Evolutionary conservation across 2,797 vertebrate genomes (phyloP).

Genomic region (Coregonus sp.): DNA sequence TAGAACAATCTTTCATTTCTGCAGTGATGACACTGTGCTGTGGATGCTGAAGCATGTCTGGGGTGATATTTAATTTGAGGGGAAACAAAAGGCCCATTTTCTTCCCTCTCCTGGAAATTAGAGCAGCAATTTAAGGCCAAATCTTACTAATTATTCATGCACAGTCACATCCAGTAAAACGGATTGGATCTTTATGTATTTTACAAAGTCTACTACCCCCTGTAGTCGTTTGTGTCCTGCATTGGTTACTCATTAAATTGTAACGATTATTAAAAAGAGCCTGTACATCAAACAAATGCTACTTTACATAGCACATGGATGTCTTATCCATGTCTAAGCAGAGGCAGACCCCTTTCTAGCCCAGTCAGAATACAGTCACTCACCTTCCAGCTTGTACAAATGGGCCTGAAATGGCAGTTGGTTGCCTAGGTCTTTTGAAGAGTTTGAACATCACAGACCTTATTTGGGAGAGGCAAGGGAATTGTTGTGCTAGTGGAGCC

Average conservation of each 20-base stretch:
- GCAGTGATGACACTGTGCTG: background rate
- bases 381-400: slow-evolving; percentile 26
- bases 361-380: background rate
- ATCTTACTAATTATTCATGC: background rate
- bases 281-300: slow-evolving; percentile 57
- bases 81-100: background rate
- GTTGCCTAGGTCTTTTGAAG: slow-evolving; percentile 15
- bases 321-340: slow-evolving; percentile 26
- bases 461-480: slow-evolving; percentile 7
- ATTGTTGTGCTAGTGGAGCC: background rate
- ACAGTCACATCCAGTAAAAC: background rate
- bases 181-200: background rate
- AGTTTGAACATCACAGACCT: slow-evolving; percentile 1
- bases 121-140: background rate
- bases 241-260: slow-evolving; percentile 15
- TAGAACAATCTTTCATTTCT: background rate
- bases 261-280: slow-evolving; percentile 48
- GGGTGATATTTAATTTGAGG: background rate
- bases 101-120: background rate
- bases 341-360: background rate
- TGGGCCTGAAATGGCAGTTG: slow-evolving; percentile 25
- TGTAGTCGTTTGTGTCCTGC: background rate
- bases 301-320: slow-evolving; percentile 27
- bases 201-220: background rate
- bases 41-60: background rate